phyloP scores from a whole-genome alignment of 2,797 vertebrate species.

The Notamacropus eugenii region DNA sequence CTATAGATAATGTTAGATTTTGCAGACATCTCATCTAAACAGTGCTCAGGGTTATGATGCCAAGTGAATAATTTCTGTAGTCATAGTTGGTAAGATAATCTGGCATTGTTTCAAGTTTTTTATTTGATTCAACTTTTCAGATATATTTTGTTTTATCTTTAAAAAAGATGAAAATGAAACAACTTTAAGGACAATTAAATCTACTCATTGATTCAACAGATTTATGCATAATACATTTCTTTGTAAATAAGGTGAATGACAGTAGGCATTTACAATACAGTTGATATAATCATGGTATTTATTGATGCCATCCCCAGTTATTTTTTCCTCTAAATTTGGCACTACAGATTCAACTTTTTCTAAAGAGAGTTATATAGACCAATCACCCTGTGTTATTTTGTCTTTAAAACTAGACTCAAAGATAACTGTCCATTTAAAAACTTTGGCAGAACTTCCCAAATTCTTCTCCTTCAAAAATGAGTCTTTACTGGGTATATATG shows the following conservation, averaged over 20 bases:
- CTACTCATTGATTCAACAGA: conserved; percentile 73
- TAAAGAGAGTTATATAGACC: conserved; percentile 70
- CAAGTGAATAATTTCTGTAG: conserved; percentile 72
- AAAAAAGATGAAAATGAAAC: conserved; percentile 57
- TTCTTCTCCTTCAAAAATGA: neutral
- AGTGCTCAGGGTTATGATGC: conserved; percentile 44
- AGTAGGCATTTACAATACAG: conserved; percentile 80
- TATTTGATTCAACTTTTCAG: conserved; percentile 30
- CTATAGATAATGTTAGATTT: conserved; percentile 27
- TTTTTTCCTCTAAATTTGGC: conserved; percentile 82
- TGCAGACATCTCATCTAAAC: conserved; percentile 58
- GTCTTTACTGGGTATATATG: neutral
- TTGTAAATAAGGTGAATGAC: conserved; percentile 78
- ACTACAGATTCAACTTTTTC: conserved; percentile 75
- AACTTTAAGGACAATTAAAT: conserved; percentile 61
- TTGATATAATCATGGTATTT: conserved; percentile 79
- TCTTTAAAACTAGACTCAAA: conserved; percentile 74
- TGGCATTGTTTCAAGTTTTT: conserved; percentile 44
- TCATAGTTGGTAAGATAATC: conserved; percentile 65
- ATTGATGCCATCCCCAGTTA: conserved; percentile 60
- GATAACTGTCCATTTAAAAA: conserved; percentile 71
- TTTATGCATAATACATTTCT: conserved; percentile 65
- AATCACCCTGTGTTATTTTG: conserved; percentile 73
- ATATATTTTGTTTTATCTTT: conserved; percentile 56
- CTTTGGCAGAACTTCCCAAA: conserved; percentile 38